These are phyloP conservation scores for Sphecodes monilicornis DNA, from an alignment of 2,888 invertebrate genomes.

Conservation along the genomic window DNA sequence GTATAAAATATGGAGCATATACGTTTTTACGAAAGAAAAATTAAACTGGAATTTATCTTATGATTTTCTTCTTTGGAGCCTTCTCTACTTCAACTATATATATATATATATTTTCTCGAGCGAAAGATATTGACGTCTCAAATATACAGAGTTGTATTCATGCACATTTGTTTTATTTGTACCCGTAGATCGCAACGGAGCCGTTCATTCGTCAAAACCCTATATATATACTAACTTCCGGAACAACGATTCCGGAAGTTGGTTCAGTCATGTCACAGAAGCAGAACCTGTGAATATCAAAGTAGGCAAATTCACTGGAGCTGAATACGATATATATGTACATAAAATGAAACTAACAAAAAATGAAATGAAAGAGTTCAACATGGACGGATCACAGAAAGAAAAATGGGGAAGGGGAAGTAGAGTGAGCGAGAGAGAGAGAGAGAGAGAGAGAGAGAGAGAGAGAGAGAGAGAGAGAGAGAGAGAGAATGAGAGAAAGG, in stretches of 20 bases:
- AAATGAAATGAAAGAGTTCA: conserved; percentile 57
- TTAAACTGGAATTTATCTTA: background rate
- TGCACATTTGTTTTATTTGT: background rate
- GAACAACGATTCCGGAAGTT: conserved; percentile 46
- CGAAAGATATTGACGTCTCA: background rate
- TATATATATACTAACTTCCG: conserved; percentile 65
- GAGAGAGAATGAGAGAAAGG: background rate
- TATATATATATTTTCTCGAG: background rate
- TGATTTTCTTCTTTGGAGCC: background rate
- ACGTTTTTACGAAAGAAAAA: background rate
- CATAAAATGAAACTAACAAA: conserved; percentile 51
- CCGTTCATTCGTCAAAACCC: conserved; percentile 16
- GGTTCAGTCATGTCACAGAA: conserved; percentile 47
- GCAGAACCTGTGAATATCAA: conserved; percentile 66
- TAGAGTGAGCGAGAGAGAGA: background rate
- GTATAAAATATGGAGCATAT: background rate
- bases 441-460: background rate
- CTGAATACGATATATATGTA: conserved; percentile 73
- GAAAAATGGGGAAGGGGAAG: background rate
- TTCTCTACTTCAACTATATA: background rate
- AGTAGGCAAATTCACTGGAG: conserved; percentile 72
- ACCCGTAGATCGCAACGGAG: background rate
- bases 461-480: no score
- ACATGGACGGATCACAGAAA: conserved; percentile 74
- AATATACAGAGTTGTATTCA: background rate